These are phyloP conservation scores for Lasioglossum baleicum DNA, from an alignment of 1,140 invertebrate species.

Conservation along the genomic window DNA sequence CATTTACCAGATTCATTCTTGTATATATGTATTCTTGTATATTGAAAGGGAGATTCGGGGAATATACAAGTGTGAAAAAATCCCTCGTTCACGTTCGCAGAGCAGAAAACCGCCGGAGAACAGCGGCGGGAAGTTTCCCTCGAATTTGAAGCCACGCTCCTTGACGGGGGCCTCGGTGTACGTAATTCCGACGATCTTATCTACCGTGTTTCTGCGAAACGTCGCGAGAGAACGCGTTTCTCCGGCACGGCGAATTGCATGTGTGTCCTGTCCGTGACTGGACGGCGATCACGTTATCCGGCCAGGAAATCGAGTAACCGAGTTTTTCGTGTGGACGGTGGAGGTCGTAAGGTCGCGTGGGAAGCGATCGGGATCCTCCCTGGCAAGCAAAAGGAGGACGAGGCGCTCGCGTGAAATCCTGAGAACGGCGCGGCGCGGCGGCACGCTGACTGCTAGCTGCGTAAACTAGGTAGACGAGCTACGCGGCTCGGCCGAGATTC, in stretches of 20 bases:
- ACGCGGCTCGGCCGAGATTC: slow-evolving; percentile 10
- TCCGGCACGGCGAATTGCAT: not conserved
- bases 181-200: not conserved
- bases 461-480: slow-evolving; percentile 34
- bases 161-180: not conserved
- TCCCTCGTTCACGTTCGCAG: too few relatives aligned
- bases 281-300: not conserved
- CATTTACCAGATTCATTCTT: too few relatives aligned
- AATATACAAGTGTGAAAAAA: too few relatives aligned
- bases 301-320: not conserved
- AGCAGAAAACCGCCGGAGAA: too few relatives aligned
- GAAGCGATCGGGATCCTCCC: slow-evolving; percentile 65
- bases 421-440: slow-evolving; percentile 58
- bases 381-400: slow-evolving; percentile 62
- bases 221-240: not conserved
- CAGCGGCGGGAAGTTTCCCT: not conserved
- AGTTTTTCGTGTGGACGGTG: not conserved
- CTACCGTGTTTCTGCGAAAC: not conserved
- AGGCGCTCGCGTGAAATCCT: slow-evolving; percentile 65
- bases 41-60: too few relatives aligned
- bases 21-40: too few relatives aligned
- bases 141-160: not conserved
- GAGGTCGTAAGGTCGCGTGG: slow-evolving; percentile 68
- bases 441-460: slow-evolving; percentile 20
- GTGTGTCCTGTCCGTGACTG: not conserved